Conservation (phyloP, 2,113 vertebrate genomes). For the Channa maculata region DNA sequence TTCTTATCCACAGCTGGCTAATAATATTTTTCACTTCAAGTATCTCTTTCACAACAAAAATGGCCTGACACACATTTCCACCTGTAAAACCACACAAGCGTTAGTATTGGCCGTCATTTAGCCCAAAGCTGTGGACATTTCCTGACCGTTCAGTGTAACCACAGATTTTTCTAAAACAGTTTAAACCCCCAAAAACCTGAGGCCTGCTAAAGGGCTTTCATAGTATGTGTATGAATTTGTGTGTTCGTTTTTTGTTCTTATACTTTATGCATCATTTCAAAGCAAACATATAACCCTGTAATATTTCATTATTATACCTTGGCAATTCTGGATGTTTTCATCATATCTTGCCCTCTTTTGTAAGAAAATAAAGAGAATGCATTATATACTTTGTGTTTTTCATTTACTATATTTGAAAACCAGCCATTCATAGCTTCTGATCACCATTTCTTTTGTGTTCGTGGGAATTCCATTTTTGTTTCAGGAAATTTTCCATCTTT, state of each 20-base stretch:
- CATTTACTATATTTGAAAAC: background rate
- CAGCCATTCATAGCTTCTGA: background rate
- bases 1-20: conserved; percentile 40
- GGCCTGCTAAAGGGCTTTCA: conserved; percentile 32
- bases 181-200: conserved; percentile 5
- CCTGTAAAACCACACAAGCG: conserved; percentile 48
- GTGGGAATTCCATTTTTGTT: too few species aligned
- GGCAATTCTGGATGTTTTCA: conserved; percentile 64
- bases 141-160: conserved; percentile 56
- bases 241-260: conserved; percentile 55
- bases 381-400: conserved; percentile 14
- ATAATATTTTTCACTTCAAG: conserved; percentile 49
- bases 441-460: background rate
- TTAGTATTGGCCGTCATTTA: conserved; percentile 55
- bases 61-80: conserved; percentile 81
- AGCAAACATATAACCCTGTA: conserved; percentile 70
- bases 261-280: conserved; percentile 83
- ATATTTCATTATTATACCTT: conserved; percentile 72
- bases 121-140: conserved; percentile 70
- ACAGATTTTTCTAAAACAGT: conserved; percentile 44
- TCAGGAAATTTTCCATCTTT: too few species aligned
- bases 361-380: conserved; percentile 76
- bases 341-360: conserved; percentile 68
- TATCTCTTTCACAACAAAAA: conserved; percentile 70
- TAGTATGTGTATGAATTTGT: conserved; percentile 36